These are phyloP conservation scores for Balanococcus diminutus DNA, from an alignment of 2,888 invertebrate genomes.

Conservation along the genomic window DNA sequence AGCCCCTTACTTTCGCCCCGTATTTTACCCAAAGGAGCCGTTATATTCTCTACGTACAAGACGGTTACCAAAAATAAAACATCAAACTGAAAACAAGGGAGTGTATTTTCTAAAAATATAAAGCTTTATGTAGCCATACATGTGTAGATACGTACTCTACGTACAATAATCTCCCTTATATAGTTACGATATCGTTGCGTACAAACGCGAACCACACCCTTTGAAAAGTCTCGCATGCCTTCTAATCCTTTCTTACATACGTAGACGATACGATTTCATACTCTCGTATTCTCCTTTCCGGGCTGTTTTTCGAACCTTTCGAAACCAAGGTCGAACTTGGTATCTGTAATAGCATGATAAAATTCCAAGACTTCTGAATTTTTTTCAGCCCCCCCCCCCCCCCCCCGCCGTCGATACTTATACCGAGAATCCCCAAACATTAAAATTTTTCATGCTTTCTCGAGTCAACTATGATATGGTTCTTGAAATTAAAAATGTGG, in stretches of 20 bases:
- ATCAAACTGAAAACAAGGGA: neutral
- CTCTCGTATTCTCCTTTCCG: neutral
- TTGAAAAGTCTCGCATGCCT: neutral
- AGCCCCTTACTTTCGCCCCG: neutral
- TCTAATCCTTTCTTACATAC: neutral
- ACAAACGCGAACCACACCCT: constrained; percentile 1
- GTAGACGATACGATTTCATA: neutral
- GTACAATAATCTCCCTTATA: neutral
- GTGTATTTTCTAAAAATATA: constrained; percentile 9
- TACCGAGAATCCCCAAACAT: too few species aligned
- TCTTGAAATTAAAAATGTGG: too few species aligned
- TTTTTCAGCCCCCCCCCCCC: too few species aligned
- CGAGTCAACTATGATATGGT: too few species aligned
- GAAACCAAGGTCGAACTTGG: too few species aligned
- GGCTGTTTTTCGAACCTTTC: neutral
- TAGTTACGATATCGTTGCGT: neutral
- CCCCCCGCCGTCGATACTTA: too few species aligned
- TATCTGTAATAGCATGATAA: too few species aligned
- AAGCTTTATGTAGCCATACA: neutral
- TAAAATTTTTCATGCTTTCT: too few species aligned
- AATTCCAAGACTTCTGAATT: too few species aligned
- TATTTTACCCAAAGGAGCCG: neutral
- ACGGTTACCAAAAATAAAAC: constrained; percentile 4
- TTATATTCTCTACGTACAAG: neutral
- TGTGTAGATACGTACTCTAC: neutral